Evolutionary conservation across 1,140 invertebrate species (phyloP).

Genomic region (Tetramorium simillimum): DNA sequence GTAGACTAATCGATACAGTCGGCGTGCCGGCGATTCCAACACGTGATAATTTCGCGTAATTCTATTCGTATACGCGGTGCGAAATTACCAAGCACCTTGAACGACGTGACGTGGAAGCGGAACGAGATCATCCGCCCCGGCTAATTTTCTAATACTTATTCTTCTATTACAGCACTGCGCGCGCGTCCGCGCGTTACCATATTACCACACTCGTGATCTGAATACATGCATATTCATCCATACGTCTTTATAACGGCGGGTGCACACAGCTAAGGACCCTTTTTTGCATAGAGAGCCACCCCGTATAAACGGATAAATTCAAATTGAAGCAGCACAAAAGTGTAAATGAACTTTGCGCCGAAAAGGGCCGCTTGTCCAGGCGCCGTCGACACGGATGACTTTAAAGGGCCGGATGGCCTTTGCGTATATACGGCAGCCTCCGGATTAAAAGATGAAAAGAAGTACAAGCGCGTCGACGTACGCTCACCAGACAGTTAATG

Average conservation of each 20-base stretch:
- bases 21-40: slow-evolving; percentile 13
- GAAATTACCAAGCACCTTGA: slow-evolving; percentile 42
- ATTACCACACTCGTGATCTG: slow-evolving; percentile 57
- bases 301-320: slow-evolving; percentile 62
- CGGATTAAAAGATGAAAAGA: slow-evolving; percentile 60
- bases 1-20: slow-evolving; percentile 35
- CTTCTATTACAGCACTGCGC: slow-evolving; percentile 48
- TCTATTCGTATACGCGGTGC: slow-evolving; percentile 49
- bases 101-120: slow-evolving; percentile 54
- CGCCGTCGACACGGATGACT: slow-evolving; percentile 43
- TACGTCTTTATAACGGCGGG: slow-evolving; percentile 56
- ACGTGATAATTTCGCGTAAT: slow-evolving; percentile 53
- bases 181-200: slow-evolving; percentile 50
- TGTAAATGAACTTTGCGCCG: slow-evolving; percentile 58
- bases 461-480: slow-evolving; percentile 43
- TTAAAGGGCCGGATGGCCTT: slow-evolving; percentile 49
- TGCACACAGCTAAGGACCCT: slow-evolving; percentile 42
- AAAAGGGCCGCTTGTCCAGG: slow-evolving; percentile 51
- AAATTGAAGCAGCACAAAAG: slow-evolving; percentile 61
- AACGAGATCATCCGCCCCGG: slow-evolving; percentile 48
- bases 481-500: slow-evolving; percentile 52
- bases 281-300: slow-evolving; percentile 53
- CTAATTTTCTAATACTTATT: slow-evolving; percentile 63
- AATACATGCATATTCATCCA: slow-evolving; percentile 62
- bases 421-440: slow-evolving; percentile 48